A percentile compares a stretch with the other conserved stretches of the same genome.
Evolutionary conservation across 1,140 invertebrate genomes (phyloP).

Genomic region (Pseudomyrmex cubaensis): DNA sequence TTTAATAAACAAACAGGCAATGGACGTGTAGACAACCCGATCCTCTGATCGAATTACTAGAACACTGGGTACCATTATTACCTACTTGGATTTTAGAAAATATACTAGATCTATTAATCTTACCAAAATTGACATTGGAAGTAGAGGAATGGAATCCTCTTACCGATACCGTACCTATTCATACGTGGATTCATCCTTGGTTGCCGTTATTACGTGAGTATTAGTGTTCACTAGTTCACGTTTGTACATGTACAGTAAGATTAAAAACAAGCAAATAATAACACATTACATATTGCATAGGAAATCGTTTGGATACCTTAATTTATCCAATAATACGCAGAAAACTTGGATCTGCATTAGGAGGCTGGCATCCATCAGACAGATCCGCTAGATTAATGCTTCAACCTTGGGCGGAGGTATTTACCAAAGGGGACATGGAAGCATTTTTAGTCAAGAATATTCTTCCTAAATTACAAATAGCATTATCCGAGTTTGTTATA

Average conservation of each 20-base stretch:
- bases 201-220: slow-evolving; percentile 89
- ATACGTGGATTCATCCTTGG: slow-evolving; percentile 99
- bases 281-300: slow-evolving; percentile 73
- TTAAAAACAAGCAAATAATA: not conserved
- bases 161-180: slow-evolving; percentile 96
- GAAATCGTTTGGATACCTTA: slow-evolving; percentile 89
- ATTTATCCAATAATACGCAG: slow-evolving; percentile 97
- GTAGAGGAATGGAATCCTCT: slow-evolving; percentile 98
- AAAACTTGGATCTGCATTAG: slow-evolving; percentile 94
- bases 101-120: slow-evolving; percentile 92
- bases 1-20: slow-evolving; percentile 72
- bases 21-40: slow-evolving; percentile 92
- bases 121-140: slow-evolving; percentile 92
- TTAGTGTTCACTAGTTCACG: not conserved
- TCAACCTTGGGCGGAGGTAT: slow-evolving; percentile 95
- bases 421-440: slow-evolving; percentile 92
- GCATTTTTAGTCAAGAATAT: slow-evolving; percentile 96
- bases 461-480: slow-evolving; percentile 94
- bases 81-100: slow-evolving; percentile 94
- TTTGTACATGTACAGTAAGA: not conserved
- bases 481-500: slow-evolving; percentile 91
- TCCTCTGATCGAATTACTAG: slow-evolving; percentile 91
- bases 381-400: slow-evolving; percentile 96
- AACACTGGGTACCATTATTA: slow-evolving; percentile 92
- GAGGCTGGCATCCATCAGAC: slow-evolving; percentile 97